phyloP scores from a whole-genome alignment of 2,888 invertebrate species.

The Drosophila melanosoma region DNA sequence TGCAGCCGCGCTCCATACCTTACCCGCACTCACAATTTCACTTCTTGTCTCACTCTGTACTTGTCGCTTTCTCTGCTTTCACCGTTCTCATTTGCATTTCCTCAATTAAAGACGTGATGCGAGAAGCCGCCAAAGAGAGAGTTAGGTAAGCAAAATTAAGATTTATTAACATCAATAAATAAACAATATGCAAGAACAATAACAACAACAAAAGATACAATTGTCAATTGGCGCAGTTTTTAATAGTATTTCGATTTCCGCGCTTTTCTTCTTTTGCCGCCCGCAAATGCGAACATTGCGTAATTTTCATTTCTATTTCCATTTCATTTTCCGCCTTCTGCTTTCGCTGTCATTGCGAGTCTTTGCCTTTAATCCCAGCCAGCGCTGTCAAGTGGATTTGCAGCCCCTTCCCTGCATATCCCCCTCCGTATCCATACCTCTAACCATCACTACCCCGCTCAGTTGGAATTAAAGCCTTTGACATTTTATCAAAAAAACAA shows the following conservation, averaged over 20 bases:
- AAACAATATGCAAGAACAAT: conserved; percentile 60
- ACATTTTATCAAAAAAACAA: conserved; percentile 69
- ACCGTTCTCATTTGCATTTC: conserved; percentile 73
- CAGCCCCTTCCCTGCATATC: not conserved
- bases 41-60: conserved; percentile 12
- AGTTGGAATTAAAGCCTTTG: conserved; percentile 72
- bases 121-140: conserved; percentile 69
- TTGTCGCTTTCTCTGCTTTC: conserved; percentile 54
- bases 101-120: conserved; percentile 50
- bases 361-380: conserved; percentile 54
- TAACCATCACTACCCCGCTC: conserved; percentile 26
- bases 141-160: conserved; percentile 74
- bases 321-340: conserved; percentile 43
- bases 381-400: conserved; percentile 67
- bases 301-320: conserved; percentile 29
- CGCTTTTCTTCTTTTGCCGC: conserved; percentile 47
- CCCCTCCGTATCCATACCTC: not conserved
- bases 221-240: conserved; percentile 45
- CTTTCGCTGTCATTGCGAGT: conserved; percentile 61
- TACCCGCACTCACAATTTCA: conserved; percentile 8
- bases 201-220: conserved; percentile 24
- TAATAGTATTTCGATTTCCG: conserved; percentile 33
- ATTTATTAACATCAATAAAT: conserved; percentile 78
- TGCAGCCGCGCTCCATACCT: conserved; percentile 30
- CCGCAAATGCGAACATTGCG: conserved; percentile 40